Evolutionary conservation across 1,140 invertebrate species (phyloP).

Genomic region (Chrysopa pallens): DNA sequence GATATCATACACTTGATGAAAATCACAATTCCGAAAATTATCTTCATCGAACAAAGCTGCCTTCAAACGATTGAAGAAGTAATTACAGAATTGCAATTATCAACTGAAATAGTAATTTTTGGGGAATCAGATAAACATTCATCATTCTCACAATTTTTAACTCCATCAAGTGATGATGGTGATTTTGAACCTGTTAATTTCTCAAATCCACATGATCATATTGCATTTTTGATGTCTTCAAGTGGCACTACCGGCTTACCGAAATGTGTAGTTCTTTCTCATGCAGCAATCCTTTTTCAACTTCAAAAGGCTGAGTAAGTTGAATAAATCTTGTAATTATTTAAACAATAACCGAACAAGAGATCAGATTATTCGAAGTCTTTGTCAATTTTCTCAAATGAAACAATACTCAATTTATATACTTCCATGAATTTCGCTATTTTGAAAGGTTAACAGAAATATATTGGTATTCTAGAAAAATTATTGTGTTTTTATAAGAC

Average conservation of each 20-base stretch:
- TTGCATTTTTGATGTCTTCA: slow-evolving; percentile 30
- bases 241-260: slow-evolving; percentile 67
- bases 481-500: too few species aligned
- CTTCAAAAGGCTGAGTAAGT: neutral
- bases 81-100: slow-evolving; percentile 5
- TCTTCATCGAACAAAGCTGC: slow-evolving; percentile 15
- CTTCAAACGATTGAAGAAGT: slow-evolving; percentile 10
- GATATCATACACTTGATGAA: slow-evolving; percentile 15
- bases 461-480: too few species aligned
- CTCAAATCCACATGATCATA: slow-evolving; percentile 11
- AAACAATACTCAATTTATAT: too few species aligned
- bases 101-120: slow-evolving; percentile 15
- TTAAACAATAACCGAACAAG: too few species aligned
- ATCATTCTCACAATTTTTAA: slow-evolving; percentile 4
- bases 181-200: slow-evolving; percentile 4
- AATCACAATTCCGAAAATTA: slow-evolving; percentile 18
- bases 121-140: slow-evolving; percentile 7
- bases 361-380: too few species aligned
- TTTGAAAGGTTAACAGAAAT: too few species aligned
- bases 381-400: too few species aligned
- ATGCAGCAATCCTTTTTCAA: slow-evolving; percentile 16
- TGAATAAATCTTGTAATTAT: too few species aligned
- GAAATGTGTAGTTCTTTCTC: slow-evolving; percentile 59
- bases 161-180: neutral
- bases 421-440: too few species aligned